These are phyloP conservation scores for Cynodonichthys magdalenae DNA, from an alignment of 2,797 vertebrate genomes.

Conservation along the genomic window DNA sequence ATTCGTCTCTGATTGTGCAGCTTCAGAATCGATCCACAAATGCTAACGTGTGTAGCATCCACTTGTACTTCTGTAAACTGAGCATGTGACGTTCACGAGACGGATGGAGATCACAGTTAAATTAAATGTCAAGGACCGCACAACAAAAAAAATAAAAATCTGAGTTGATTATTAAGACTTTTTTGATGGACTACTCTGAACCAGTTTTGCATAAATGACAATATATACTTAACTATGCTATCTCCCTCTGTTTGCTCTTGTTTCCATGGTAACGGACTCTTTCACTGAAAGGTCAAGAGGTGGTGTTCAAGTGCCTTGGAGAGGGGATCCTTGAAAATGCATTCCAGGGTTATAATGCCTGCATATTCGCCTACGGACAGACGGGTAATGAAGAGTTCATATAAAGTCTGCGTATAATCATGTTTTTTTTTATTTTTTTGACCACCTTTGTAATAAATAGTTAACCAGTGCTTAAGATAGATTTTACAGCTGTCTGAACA, in stretches of 20 bases:
- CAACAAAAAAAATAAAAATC: too few relatives aligned
- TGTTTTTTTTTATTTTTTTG: neutral
- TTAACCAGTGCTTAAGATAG: neutral
- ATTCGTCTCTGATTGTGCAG: too few relatives aligned
- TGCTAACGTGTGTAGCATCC: too few relatives aligned
- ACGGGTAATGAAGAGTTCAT: slow-evolving; percentile 86
- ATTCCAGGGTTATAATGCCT: slow-evolving; percentile 99
- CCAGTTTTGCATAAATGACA: slow-evolving; percentile 19
- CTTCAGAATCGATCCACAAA: too few relatives aligned
- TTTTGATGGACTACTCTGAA: slow-evolving; percentile 11
- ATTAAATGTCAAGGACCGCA: too few relatives aligned
- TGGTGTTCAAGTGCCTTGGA: slow-evolving; percentile 99
- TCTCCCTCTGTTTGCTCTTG: slow-evolving; percentile 54
- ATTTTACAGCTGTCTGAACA: neutral
- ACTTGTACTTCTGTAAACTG: too few relatives aligned
- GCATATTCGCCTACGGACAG: slow-evolving; percentile 99
- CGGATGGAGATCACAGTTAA: too few relatives aligned
- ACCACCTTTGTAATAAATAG: too few relatives aligned
- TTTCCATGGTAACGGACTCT: slow-evolving; percentile 64
- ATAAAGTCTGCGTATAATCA: neutral
- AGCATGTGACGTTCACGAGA: too few relatives aligned
- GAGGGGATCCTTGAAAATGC: slow-evolving; percentile 99
- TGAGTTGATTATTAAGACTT: neutral
- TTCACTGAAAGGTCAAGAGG: slow-evolving; percentile 91
- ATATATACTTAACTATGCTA: neutral